Conservation (phyloP, 2,113 vertebrate genomes). For the Odocoileus virginianus region DNA sequence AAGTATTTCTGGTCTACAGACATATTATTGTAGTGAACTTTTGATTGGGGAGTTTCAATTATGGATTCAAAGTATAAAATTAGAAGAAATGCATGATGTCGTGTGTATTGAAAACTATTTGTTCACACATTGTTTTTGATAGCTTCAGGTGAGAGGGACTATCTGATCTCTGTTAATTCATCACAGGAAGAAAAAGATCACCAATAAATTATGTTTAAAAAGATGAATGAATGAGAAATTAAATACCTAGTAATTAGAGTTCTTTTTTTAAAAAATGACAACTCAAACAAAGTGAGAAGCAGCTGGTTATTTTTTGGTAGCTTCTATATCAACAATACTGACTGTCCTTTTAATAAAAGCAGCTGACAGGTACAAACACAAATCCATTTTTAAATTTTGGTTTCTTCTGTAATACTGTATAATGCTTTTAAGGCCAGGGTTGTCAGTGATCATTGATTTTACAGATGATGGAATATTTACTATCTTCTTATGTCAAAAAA, state of each 20-base stretch:
- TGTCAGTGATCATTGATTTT: not conserved
- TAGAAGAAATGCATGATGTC: not conserved
- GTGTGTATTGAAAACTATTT: not conserved
- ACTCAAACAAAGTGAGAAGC: not conserved
- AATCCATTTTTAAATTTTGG: not conserved
- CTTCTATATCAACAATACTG: not conserved
- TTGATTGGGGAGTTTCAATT: not conserved
- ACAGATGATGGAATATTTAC: not conserved
- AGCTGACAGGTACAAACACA: not conserved
- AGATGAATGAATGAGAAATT: not conserved
- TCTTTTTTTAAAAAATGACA: not conserved
- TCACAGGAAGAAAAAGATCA: not conserved
- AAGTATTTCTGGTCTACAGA: not conserved
- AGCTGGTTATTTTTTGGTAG: not conserved
- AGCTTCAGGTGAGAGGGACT: not conserved
- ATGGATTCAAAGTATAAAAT: not conserved
- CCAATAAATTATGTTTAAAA: not conserved
- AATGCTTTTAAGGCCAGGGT: not conserved
- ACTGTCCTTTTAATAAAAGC: not conserved
- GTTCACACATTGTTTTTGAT: not conserved
- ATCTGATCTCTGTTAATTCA: not conserved
- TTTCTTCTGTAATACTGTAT: not conserved
- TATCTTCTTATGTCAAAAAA: not conserved
- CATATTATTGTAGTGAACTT: not conserved
- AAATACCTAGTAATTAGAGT: not conserved